Percentiles rank a stretch among this genome's conserved stretches.
These are phyloP conservation scores for Alcedo atthis DNA, from an alignment of 2,797 vertebrate genomes.

Conservation along the genomic window DNA sequence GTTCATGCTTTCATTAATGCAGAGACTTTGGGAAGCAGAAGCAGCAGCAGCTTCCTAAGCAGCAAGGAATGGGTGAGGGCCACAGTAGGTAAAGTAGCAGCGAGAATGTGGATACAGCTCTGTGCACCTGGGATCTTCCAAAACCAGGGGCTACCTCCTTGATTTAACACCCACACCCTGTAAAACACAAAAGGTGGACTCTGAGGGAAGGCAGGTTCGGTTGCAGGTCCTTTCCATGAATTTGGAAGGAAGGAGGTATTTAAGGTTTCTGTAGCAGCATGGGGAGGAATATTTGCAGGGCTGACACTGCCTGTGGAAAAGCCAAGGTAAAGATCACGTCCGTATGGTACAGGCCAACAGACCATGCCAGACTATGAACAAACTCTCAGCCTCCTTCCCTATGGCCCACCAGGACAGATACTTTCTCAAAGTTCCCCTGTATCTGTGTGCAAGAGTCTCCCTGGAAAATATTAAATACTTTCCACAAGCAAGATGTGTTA, in stretches of 20 bases:
- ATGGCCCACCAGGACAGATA: background rate
- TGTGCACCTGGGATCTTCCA: background rate
- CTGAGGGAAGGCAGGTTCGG: background rate
- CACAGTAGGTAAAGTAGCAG: accelerated
- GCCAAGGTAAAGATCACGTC: background rate
- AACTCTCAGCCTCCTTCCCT: background rate
- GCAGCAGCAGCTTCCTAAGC: background rate
- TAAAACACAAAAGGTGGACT: background rate
- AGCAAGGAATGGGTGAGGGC: background rate
- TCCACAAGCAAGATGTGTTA: background rate
- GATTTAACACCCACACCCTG: background rate
- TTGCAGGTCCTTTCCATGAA: background rate
- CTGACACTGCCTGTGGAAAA: background rate
- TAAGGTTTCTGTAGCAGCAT: background rate
- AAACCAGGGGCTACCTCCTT: background rate
- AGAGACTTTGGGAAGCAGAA: background rate
- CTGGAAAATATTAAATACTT: background rate
- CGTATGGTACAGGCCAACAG: too few relatives aligned
- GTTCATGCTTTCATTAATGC: background rate
- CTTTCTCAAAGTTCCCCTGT: background rate
- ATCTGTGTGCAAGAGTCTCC: background rate
- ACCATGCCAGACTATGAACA: background rate
- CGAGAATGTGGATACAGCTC: background rate
- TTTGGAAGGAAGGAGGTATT: background rate
- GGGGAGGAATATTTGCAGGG: background rate